A percentile compares a stretch with the other conserved stretches of the same genome.
phyloP scores from a whole-genome alignment of 2,113 vertebrate species.

The Cyprinodon variegatus region DNA sequence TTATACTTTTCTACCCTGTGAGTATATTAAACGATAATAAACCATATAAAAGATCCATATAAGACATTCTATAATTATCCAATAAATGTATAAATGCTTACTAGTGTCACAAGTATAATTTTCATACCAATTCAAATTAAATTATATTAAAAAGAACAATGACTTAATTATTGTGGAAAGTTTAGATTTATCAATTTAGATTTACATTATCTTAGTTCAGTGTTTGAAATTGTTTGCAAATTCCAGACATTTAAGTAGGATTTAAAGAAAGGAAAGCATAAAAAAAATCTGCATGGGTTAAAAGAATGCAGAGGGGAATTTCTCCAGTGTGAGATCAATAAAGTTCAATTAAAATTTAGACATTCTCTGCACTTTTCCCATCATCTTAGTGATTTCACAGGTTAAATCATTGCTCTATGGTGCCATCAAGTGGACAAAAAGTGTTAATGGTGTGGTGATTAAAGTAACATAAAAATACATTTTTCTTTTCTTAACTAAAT shows the following conservation, averaged over 20 bases:
- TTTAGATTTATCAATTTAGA: not conserved
- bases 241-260: not conserved
- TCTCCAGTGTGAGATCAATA: too few species aligned
- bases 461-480: too few species aligned
- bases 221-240: not conserved
- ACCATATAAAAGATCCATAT: not conserved
- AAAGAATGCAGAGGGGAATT: not conserved
- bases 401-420: too few species aligned
- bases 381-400: too few species aligned
- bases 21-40: not conserved
- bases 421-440: too few species aligned
- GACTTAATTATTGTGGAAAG: not conserved
- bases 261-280: not conserved
- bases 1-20: not conserved
- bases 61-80: not conserved
- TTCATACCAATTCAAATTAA: not conserved
- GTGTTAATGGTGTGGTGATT: too few species aligned
- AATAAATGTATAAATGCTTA: not conserved
- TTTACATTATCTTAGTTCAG: not conserved
- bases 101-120: not conserved
- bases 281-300: not conserved
- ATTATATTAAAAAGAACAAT: not conserved
- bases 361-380: too few species aligned
- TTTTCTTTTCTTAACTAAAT: too few species aligned
- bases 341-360: too few species aligned